Conservation (phyloP, 2,888 invertebrate genomes). For the Lypha dubia region DNA sequence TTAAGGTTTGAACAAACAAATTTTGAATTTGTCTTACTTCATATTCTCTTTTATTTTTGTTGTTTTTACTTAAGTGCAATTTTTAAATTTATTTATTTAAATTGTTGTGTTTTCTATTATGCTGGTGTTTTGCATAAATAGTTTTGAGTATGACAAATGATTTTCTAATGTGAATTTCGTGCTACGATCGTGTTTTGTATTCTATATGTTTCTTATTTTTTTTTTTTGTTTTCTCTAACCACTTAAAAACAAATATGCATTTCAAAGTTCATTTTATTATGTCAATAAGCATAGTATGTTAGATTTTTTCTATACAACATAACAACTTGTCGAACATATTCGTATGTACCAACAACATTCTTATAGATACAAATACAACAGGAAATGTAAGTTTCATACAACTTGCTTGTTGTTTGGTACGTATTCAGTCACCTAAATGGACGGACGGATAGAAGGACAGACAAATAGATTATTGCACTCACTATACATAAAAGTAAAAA, state of each 20-base stretch:
- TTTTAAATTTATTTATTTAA: constrained; percentile 50
- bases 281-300: constrained; percentile 60
- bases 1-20: constrained; percentile 51
- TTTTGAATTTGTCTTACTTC: constrained; percentile 16
- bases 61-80: constrained; percentile 26
- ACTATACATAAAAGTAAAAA: not conserved
- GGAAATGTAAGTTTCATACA: constrained; percentile 67
- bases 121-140: constrained; percentile 59
- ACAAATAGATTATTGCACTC: not conserved
- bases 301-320: constrained; percentile 15
- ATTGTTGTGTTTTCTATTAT: constrained; percentile 24
- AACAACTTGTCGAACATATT: constrained; percentile 43
- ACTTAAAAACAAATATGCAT: constrained; percentile 30
- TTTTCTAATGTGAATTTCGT: constrained; percentile 63
- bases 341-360: constrained; percentile 6
- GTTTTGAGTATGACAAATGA: constrained; percentile 67
- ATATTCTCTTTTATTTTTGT: constrained; percentile 28
- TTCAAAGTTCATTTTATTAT: constrained; percentile 66
- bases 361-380: constrained; percentile 49
- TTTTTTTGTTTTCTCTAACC: not conserved
- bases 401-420: constrained; percentile 17
- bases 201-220: constrained; percentile 3
- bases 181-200: constrained; percentile 64
- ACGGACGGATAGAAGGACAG: not conserved
- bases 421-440: constrained; percentile 21